Evolutionary conservation across 2,888 invertebrate species (phyloP).

Genomic region (Herminia tarsipennalis): DNA sequence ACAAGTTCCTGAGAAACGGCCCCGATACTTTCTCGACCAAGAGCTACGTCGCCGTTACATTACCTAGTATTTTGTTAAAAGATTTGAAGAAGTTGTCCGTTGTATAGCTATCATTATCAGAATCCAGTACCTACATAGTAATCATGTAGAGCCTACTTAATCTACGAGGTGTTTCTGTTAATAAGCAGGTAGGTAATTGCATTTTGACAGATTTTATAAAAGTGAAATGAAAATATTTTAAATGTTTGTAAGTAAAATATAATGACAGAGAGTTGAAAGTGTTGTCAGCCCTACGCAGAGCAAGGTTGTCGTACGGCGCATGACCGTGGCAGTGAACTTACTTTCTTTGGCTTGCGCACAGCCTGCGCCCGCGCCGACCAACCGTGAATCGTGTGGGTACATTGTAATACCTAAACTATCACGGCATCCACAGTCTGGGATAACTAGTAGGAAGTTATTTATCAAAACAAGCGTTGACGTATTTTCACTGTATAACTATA

Average conservation of each 20-base stretch:
- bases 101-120: no score
- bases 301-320: slow-evolving; percentile 79
- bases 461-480: no score
- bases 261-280: slow-evolving; percentile 29
- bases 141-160: no score
- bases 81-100: no score
- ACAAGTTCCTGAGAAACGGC: no score
- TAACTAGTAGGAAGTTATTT: not conserved
- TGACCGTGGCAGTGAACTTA: slow-evolving; percentile 84
- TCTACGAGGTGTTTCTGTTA: no score
- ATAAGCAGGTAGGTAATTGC: no score
- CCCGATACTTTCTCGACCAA: no score
- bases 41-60: no score
- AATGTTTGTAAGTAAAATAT: not conserved
- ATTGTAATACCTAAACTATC: slow-evolving; percentile 47
- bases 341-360: slow-evolving; percentile 70
- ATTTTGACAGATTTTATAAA: not conserved
- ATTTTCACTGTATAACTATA: no score
- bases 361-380: slow-evolving; percentile 58
- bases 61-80: no score
- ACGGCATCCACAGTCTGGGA: slow-evolving; percentile 41
- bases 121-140: no score
- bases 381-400: slow-evolving; percentile 67
- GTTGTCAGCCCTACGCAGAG: slow-evolving; percentile 41
- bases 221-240: not conserved